phyloP scores from a whole-genome alignment of 2,113 vertebrate species.

The Nothoprocta pentlandii region DNA sequence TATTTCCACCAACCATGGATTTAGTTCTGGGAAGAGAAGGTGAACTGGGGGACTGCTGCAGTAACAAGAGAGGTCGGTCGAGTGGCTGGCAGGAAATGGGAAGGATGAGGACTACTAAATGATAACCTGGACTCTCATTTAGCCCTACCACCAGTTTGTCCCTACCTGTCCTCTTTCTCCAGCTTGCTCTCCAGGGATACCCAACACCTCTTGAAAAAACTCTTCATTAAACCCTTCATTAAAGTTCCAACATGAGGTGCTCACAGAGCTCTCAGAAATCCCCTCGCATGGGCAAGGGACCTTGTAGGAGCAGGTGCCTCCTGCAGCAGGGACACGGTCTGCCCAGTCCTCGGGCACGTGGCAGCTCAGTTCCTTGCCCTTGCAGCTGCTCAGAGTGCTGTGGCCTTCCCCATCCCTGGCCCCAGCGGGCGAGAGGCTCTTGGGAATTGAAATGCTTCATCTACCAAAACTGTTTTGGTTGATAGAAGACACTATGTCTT shows the following conservation, averaged over 20 bases:
- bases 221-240: neutral
- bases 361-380: rapidly evolving
- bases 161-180: neutral
- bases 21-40: neutral
- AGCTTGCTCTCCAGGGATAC: neutral
- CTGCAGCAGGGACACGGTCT: neutral
- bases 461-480: neutral
- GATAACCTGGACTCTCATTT: neutral
- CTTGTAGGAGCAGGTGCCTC: neutral
- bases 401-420: neutral
- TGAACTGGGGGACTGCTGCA: neutral
- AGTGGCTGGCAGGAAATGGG: neutral
- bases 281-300: neutral
- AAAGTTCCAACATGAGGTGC: neutral
- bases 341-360: neutral
- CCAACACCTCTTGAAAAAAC: neutral
- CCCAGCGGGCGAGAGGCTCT: neutral
- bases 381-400: neutral
- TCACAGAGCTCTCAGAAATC: neutral
- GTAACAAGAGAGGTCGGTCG: neutral
- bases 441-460: neutral
- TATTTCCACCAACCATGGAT: neutral
- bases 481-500: neutral
- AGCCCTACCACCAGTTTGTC: rapidly evolving
- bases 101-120: neutral